Percentiles rank a stretch among this genome's conserved stretches.
These are phyloP conservation scores for Hyposmocoma kahamanoa DNA, from an alignment of 1,140 invertebrate species.

Conservation along the genomic window DNA sequence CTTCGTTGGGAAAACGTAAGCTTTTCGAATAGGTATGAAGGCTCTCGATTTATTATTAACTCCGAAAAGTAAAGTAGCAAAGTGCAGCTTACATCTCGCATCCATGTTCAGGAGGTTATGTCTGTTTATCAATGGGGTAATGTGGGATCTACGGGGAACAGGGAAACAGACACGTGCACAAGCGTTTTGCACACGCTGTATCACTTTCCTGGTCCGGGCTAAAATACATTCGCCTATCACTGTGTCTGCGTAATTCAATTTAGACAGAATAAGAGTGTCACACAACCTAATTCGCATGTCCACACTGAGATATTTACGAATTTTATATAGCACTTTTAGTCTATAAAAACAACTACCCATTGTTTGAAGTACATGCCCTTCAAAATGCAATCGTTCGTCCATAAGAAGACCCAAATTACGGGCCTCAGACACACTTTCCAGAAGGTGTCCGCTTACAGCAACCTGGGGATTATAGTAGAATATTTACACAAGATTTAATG, in stretches of 20 bases:
- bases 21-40: neutral
- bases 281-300: constrained; percentile 11
- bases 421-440: neutral
- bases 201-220: constrained; percentile 3
- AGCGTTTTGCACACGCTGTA: constrained; percentile 19
- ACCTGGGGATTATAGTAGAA: neutral
- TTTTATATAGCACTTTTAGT: constrained; percentile 15
- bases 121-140: constrained; percentile 11
- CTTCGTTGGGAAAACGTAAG: too few species aligned
- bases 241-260: constrained; percentile 13
- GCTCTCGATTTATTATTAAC: neutral
- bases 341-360: constrained; percentile 15
- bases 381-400: neutral
- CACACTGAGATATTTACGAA: constrained; percentile 8
- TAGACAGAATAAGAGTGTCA: constrained; percentile 20
- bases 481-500: too few species aligned
- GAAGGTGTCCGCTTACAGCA: neutral
- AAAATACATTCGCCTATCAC: constrained; percentile 12
- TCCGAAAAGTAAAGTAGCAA: neutral
- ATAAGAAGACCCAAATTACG: neutral
- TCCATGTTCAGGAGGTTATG: constrained; percentile 8
- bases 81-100: constrained; percentile 4
- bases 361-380: neutral
- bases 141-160: constrained; percentile 10
- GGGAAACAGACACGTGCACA: constrained; percentile 13